Percentiles rank a stretch among this genome's conserved stretches.
These are phyloP conservation scores for Sipha flava DNA, from an alignment of 1,140 invertebrate species.

Conservation along the genomic window DNA sequence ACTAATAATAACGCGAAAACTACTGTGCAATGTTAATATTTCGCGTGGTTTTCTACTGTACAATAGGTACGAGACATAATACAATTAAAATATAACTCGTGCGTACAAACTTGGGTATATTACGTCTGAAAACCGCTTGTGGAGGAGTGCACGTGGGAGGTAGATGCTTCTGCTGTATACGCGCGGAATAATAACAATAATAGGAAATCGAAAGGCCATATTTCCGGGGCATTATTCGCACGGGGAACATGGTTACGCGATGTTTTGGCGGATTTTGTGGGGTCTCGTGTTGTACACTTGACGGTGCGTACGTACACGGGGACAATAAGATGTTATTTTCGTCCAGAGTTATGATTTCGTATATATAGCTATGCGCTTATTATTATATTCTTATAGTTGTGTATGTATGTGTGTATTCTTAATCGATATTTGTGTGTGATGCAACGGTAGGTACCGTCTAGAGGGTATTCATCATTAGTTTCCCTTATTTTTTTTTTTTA, in stretches of 20 bases:
- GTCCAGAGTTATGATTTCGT: conserved; percentile 8
- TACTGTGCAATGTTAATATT: not conserved
- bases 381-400: too few species aligned
- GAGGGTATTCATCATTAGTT: not conserved
- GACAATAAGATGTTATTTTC: conserved; percentile 13
- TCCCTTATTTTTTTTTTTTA: not conserved
- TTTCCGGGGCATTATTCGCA: conserved; percentile 7
- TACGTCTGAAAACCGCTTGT: not conserved
- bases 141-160: not conserved
- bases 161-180: not conserved
- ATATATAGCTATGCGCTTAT: not conserved
- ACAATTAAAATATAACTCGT: too few species aligned
- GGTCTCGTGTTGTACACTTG: not conserved
- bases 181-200: not conserved
- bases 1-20: not conserved
- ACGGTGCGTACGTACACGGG: not conserved
- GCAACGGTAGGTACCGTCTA: not conserved
- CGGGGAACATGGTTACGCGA: not conserved
- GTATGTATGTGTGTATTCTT: not conserved
- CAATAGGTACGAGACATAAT: too few species aligned
- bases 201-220: not conserved
- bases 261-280: conserved; percentile 24
- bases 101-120: too few species aligned
- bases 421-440: conserved; percentile 16
- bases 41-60: not conserved